phyloP scores from a whole-genome alignment of 2,113 vertebrate genomes.

The Elephas maximus region DNA sequence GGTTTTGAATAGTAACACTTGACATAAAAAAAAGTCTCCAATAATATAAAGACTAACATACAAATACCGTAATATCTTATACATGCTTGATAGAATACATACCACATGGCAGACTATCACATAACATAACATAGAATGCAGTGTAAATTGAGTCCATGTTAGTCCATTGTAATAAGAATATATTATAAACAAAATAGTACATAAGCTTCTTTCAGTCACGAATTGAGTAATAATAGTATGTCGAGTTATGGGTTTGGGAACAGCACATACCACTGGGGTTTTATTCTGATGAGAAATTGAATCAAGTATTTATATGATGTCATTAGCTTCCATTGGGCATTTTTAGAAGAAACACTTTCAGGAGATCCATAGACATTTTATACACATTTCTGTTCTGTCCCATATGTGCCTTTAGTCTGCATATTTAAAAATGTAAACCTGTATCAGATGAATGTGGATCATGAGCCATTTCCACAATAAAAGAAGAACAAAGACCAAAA shows the following conservation, averaged over 20 bases:
- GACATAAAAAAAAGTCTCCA: neutral
- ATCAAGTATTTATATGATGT: neutral
- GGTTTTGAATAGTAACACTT: neutral
- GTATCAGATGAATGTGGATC: neutral
- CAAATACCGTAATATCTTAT: neutral
- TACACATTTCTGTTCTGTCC: neutral
- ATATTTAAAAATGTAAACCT: neutral
- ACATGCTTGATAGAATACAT: neutral
- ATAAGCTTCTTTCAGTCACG: neutral
- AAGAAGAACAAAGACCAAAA: neutral
- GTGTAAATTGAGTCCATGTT: neutral
- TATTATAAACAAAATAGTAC: constrained; percentile 6
- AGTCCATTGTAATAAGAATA: neutral
- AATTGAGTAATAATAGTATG: neutral
- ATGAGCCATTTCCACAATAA: neutral
- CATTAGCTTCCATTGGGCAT: neutral
- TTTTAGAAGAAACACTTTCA: constrained; percentile 37
- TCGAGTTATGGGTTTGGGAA: neutral
- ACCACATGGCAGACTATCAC: neutral
- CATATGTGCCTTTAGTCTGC: neutral
- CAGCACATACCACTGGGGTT: neutral
- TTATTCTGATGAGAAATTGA: constrained; percentile 17
- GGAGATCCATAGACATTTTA: neutral
- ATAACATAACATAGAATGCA: neutral
- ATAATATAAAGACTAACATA: neutral